Base-by-base conservation (phyloP, 2,797 vertebrate species). In the Danio choprae region DNA sequence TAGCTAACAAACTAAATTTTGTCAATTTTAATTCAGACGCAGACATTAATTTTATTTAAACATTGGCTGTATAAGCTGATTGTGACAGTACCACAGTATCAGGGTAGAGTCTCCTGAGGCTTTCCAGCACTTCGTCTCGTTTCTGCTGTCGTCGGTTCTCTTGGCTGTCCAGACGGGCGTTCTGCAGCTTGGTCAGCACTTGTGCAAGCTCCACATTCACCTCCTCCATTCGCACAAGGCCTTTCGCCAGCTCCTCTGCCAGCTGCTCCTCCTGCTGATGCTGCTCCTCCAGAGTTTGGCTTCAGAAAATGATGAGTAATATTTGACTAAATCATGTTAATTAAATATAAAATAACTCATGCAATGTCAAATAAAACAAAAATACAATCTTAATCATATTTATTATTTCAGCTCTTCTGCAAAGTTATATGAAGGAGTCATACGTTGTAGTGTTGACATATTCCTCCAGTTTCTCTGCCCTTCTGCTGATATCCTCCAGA, bases 401-500 rank as follows among this genome's bases (percentile, higher is more conserved):
- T 9, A 51, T 11, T n/a, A 38, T 38, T 3, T 36, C 8, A n/a
- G 22, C 48, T 68, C 44, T 36, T 38, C 36, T 51, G 10, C 46
- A 40, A 16, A 18, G 48, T 9, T 53, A 18, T 38, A 12, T 69
- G 29, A 51, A 29, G 1, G 11, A 59, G 68, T 69, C 95, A 9
- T 94, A 99, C 98, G 0, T 94, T 94, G 95, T 96, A 4, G 84
- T 86, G 83, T 92, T 91, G 83, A 50, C 89, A 87, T 97, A 99
- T 4, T 96, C 95, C 65, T 96, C 93, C 81, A 99, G 86, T 84
- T 96, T 97, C 81, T 96, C 94, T 82, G 92, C 92, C 84, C 93
- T 91, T 68, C 83, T 88, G 69, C 89, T 92, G 82, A 93, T 88
- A 44, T 98, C 95, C 76, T 96, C 95, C 91, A 96, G 90, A 78